phyloP scores from a whole-genome alignment of 2,888 invertebrate species.

The Amorpha juglandis region DNA sequence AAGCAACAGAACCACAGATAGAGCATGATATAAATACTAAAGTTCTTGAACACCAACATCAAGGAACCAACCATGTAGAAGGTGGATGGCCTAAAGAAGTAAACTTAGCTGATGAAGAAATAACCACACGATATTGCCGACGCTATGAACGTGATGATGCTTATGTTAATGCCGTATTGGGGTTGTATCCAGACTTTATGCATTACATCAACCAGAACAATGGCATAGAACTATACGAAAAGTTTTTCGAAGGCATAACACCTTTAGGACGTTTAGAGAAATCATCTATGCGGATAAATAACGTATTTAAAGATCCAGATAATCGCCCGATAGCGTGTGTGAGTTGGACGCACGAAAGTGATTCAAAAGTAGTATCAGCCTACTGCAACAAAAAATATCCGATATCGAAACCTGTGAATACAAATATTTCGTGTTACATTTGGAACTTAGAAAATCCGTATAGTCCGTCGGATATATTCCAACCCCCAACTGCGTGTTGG shows the following conservation, averaged over 20 bases:
- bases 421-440: conserved; percentile 83
- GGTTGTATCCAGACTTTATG: conserved; percentile 80
- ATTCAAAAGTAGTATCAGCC: conserved; percentile 85
- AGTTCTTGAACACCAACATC: conserved; percentile 72
- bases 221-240: conserved; percentile 89
- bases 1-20: conserved; percentile 58
- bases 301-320: conserved; percentile 85
- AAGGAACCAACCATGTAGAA: conserved; percentile 88
- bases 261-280: conserved; percentile 74
- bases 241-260: conserved; percentile 86
- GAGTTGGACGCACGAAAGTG: conserved; percentile 87
- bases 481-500: conserved; percentile 58
- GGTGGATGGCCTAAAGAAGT: conserved; percentile 93
- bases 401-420: conserved; percentile 39
- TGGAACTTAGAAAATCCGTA: conserved; percentile 84
- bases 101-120: conserved; percentile 85
- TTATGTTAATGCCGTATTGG: conserved; percentile 86
- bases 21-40: conserved; percentile 83
- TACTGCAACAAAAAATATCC: conserved; percentile 76
- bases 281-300: conserved; percentile 81
- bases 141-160: conserved; percentile 90
- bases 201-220: conserved; percentile 89
- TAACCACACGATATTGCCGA: conserved; percentile 87
- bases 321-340: conserved; percentile 79
- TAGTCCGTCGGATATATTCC: conserved; percentile 43